Conservation (phyloP, 2,113 vertebrate genomes). For the Prinia subflava region DNA sequence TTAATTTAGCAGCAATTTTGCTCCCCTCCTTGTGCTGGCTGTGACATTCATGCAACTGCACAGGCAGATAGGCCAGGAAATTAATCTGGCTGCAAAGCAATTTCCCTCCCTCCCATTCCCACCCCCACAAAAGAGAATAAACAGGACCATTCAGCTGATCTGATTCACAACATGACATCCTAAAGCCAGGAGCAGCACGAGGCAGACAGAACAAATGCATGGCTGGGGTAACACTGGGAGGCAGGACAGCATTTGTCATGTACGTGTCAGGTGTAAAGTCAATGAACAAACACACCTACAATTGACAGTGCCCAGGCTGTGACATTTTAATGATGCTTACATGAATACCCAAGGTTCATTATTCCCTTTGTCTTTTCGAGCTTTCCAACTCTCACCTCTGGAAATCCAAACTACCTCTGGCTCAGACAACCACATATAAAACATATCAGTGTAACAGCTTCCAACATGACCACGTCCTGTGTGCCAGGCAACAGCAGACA, state of each 20-base stretch:
- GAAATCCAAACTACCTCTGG: background rate
- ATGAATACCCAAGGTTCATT: background rate
- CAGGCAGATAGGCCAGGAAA: conserved; percentile 29
- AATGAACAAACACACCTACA: background rate
- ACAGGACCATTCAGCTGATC: background rate
- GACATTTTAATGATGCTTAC: background rate
- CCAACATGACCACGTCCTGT: background rate
- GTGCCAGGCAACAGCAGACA: background rate
- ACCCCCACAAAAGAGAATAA: background rate
- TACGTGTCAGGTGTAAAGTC: background rate
- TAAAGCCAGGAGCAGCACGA: background rate
- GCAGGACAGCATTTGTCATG: background rate
- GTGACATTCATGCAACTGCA: conserved; percentile 16
- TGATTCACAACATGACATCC: background rate
- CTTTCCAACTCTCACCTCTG: background rate
- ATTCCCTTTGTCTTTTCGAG: background rate
- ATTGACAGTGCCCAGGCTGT: background rate
- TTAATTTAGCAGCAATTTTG: conserved; percentile 8
- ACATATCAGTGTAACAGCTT: background rate
- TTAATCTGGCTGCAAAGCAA: conserved; percentile 27
- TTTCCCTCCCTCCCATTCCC: background rate
- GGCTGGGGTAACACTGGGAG: background rate
- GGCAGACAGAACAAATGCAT: background rate
- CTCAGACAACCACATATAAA: background rate
- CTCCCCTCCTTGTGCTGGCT: background rate